These are phyloP conservation scores for Rhabdomys pumilio DNA, from an alignment of 2,797 vertebrate genomes.

Conservation along the genomic window DNA sequence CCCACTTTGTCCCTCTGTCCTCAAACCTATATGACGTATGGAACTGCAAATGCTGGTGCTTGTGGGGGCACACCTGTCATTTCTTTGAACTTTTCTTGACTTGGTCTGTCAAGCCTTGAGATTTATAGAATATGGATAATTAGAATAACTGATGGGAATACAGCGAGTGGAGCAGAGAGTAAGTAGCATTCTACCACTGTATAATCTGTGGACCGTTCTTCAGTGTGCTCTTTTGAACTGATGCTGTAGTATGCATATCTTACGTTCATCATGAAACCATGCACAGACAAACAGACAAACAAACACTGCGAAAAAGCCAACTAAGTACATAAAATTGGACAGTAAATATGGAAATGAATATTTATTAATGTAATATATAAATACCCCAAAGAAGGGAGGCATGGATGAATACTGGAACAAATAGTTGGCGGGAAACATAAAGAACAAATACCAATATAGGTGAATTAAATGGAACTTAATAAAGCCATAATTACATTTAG, in stretches of 20 bases:
- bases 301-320: constrained; percentile 5
- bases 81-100: constrained; percentile 26
- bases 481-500: constrained; percentile 34
- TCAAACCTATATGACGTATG: not conserved
- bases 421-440: constrained; percentile 14
- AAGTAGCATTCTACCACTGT: constrained; percentile 21
- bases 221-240: not conserved
- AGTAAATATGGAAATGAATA: not conserved
- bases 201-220: not conserved
- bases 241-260: not conserved
- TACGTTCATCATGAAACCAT: not conserved
- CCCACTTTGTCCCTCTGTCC: not conserved
- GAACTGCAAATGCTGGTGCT: not conserved
- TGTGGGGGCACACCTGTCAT: not conserved
- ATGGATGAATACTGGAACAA: not conserved
- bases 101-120: not conserved
- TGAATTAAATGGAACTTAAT: constrained; percentile 26
- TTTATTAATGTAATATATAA: not conserved
- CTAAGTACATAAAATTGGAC: not conserved
- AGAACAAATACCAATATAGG: constrained; percentile 2
- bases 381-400: not conserved
- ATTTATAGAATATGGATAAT: not conserved
- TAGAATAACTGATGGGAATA: constrained; percentile 11
- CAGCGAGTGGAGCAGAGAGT: not conserved
- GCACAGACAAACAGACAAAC: not conserved